phyloP scores from a whole-genome alignment of 2,113 vertebrate genomes.

The Serilophus lunatus region DNA sequence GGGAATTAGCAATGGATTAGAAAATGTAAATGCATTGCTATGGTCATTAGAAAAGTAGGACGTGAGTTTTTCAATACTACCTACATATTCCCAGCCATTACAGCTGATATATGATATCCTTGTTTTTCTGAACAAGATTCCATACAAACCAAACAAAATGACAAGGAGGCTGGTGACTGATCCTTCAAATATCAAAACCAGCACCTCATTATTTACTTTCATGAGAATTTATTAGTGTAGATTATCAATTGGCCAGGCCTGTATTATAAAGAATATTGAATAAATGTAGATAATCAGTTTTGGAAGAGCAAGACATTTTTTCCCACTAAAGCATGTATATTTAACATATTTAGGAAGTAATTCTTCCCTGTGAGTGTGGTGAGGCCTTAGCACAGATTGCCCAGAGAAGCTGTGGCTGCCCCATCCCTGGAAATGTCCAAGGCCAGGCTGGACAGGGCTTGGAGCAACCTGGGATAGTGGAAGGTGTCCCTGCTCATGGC shows the following conservation, averaged over 20 bases:
- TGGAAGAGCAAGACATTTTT: not conserved
- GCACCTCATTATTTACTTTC: not conserved
- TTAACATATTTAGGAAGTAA: not conserved
- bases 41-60: not conserved
- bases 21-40: not conserved
- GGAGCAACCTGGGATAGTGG: not conserved
- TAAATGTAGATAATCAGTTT: not conserved
- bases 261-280: not conserved
- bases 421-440: not conserved
- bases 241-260: not conserved
- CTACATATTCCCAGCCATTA: not conserved
- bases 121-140: not conserved
- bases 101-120: not conserved
- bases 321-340: not conserved
- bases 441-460: not conserved
- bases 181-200: not conserved
- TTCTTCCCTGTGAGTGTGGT: not conserved
- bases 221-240: not conserved
- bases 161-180: not conserved
- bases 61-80: not conserved
- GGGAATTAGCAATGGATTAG: constrained; percentile 6
- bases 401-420: not conserved
- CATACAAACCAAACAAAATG: not conserved
- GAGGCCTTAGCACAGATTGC: not conserved
- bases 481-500: not conserved